Conservation (phyloP, 2,888 invertebrate species). For the Hylaea fasciaria region DNA sequence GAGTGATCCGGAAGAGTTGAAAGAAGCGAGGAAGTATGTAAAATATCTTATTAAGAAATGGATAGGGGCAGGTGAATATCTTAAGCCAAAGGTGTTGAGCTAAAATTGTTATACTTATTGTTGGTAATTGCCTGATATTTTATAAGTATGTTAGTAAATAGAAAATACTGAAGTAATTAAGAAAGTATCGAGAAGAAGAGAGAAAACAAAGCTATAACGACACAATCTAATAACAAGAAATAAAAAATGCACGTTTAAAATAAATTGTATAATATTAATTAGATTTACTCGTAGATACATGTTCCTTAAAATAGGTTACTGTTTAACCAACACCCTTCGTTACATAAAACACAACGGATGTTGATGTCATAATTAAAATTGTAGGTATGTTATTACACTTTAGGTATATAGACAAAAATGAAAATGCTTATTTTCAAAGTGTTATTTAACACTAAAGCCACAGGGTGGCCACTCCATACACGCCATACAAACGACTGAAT, state of each 20-base stretch:
- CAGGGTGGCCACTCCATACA: no score
- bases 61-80: conserved; percentile 62
- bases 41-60: conserved; percentile 71
- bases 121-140: no score
- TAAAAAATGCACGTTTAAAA: conserved; percentile 56
- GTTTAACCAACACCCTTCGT: conserved; percentile 78
- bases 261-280: conserved; percentile 70
- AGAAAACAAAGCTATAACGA: not conserved
- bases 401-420: conserved; percentile 22
- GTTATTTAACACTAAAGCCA: conserved; percentile 6
- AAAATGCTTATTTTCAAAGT: conserved; percentile 13
- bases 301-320: conserved; percentile 79
- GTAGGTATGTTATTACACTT: conserved; percentile 41
- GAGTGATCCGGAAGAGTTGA: conserved; percentile 66
- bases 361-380: conserved; percentile 60
- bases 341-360: conserved; percentile 72
- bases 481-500: no score
- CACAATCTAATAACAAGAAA: conserved; percentile 21
- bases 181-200: not conserved
- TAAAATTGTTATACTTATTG: not conserved
- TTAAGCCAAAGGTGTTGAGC: conserved; percentile 4
- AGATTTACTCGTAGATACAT: conserved; percentile 73
- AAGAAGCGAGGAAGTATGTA: conserved; percentile 63
- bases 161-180: no score
- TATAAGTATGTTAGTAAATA: no score